phyloP scores from a whole-genome alignment of 1,140 invertebrate species.

The Olivierus martensii region DNA sequence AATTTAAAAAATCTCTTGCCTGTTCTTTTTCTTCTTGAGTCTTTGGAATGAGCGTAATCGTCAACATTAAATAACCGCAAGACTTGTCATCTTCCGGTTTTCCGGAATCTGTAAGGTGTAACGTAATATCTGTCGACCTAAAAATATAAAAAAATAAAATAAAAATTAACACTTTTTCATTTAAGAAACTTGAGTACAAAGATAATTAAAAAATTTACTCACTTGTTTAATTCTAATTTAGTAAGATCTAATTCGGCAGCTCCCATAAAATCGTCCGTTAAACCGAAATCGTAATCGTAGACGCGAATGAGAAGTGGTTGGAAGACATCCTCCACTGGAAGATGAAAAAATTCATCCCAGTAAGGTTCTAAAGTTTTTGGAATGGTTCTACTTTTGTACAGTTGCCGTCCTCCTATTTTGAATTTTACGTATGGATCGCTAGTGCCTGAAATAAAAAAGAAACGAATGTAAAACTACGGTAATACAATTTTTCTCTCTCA shows the following conservation, averaged over 20 bases:
- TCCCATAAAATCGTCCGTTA: slow-evolving; percentile 96
- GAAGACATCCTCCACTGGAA: slow-evolving; percentile 88
- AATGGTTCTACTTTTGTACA: slow-evolving; percentile 88
- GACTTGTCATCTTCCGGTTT: slow-evolving; percentile 42
- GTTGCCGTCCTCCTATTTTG: slow-evolving; percentile 68
- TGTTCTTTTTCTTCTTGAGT: slow-evolving; percentile 87
- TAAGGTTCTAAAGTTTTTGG: slow-evolving; percentile 69
- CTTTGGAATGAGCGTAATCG: slow-evolving; percentile 66
- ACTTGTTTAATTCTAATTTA: background rate
- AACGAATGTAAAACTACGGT: too few relatives aligned
- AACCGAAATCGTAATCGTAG: slow-evolving; percentile 95
- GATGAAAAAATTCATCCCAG: slow-evolving; percentile 92
- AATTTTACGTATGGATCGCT: slow-evolving; percentile 99
- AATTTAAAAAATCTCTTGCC: slow-evolving; percentile 38
- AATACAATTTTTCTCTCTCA: too few relatives aligned
- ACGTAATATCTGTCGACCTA: slow-evolving; percentile 56
- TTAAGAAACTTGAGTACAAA: too few relatives aligned
- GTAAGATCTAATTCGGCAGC: slow-evolving; percentile 69
- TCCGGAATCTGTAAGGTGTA: slow-evolving; percentile 54
- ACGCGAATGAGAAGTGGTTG: slow-evolving; percentile 78
- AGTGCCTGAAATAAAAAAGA: slow-evolving; percentile 49
- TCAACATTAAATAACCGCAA: slow-evolving; percentile 69
- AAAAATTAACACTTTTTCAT: too few relatives aligned
- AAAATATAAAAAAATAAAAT: too few relatives aligned
- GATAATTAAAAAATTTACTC: too few relatives aligned